A percentile compares a stretch with the other conserved stretches of the same genome.
phyloP scores from a whole-genome alignment of 2,888 invertebrate genomes.

The Resseliella maxima region DNA sequence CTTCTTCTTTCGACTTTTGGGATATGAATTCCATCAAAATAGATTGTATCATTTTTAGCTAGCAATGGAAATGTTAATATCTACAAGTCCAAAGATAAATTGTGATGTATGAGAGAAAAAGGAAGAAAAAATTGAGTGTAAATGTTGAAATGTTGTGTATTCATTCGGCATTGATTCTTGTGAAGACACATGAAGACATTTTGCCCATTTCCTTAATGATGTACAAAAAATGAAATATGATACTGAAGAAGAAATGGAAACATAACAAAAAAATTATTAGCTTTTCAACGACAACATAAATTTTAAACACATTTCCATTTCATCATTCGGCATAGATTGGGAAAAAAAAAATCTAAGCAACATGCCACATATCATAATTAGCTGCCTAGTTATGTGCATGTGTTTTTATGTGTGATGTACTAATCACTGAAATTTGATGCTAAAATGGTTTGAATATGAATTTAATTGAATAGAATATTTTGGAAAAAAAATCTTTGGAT shows the following conservation, averaged over 20 bases:
- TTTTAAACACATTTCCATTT: neutral
- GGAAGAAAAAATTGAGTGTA: constrained; percentile 22
- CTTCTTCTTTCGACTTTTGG: neutral
- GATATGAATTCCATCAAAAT: neutral
- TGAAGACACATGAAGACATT: neutral
- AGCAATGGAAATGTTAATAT: neutral
- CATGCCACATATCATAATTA: constrained; percentile 19
- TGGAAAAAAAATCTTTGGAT: no score
- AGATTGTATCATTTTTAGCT: neutral
- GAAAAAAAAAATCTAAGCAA: neutral
- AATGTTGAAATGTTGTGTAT: constrained; percentile 27
- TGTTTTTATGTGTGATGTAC: no score
- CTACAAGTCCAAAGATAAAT: neutral
- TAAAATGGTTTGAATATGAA: neutral
- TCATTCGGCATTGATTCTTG: constrained; percentile 26
- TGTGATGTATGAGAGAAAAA: neutral
- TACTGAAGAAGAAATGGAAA: constrained; percentile 3
- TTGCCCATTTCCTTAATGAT: constrained; percentile 43
- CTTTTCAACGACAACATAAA: constrained; percentile 36
- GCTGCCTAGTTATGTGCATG: neutral
- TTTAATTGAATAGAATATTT: neutral
- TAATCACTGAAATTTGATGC: constrained; percentile 14
- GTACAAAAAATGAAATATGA: constrained; percentile 41
- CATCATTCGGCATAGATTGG: neutral
- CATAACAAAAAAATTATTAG: constrained; percentile 19